Base-by-base conservation (phyloP, 1,140 invertebrate species). In the Chymomyza costata region DNA sequence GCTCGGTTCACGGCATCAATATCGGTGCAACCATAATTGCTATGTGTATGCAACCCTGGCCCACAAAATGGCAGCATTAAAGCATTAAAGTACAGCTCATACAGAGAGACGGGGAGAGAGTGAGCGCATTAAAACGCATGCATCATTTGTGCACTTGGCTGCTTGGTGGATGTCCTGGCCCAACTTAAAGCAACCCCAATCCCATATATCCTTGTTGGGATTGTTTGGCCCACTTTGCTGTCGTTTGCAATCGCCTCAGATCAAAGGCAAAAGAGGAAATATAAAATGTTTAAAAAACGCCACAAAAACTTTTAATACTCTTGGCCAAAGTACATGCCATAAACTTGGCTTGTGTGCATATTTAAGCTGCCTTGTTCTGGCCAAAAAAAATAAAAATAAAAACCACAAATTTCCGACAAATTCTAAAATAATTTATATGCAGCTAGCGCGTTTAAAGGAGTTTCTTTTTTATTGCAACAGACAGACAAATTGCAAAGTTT, bases 301-400 rank as follows among this genome's bases (percentile, higher is more conserved):
- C 37, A 47, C 25, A 18, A 40, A 64, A 64, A 31, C 39, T 78
- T 76, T 67, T 67, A 78, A 80, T 64, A 78, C 73, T 64, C 71
- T 67, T 40, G 51, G 47, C 38, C 39, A 60, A 65, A 62, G 52
- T 17, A 19, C 10, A 10, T 5, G 21, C 56, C 59, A 53, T 46
- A 50, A 73, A 63, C 41, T 63, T 63, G 48, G 49, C 68, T 64
- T 59, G 32, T 56, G 25, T 49, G 35, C 7, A 31, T 16, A n/a
- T n/a, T 14, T 2, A 31, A 19, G 25, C 17, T 14, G 21, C 38
- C 34, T 31, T 2, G 32, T 3, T 10, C 6, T 7, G 6, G 37
- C 40, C 43, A 51, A 17, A 18, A 17, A 34, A 15, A 44, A 40
- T 21, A 25, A 37, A 34, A 30, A 45, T 18, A 39, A 49, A n/a